Evolutionary conservation across 2,888 invertebrate genomes (phyloP).

Genomic region (Nebria salina): DNA sequence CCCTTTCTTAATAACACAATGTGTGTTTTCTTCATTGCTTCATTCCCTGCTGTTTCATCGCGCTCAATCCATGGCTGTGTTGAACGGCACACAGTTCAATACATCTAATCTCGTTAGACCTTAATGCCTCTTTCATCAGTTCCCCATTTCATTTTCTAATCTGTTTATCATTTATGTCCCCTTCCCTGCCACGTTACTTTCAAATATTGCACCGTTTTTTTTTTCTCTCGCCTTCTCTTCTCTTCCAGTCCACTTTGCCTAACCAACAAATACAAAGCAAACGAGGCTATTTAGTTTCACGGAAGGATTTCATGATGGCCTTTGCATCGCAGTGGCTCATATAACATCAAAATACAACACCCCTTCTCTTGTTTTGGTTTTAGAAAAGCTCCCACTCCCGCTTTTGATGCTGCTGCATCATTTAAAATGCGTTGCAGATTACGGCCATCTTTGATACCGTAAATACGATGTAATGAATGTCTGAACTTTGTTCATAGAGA

Average conservation of each 20-base stretch:
- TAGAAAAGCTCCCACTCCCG: not conserved
- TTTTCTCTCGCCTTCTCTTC: not conserved
- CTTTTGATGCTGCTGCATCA: not conserved
- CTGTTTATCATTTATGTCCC: conserved; percentile 58
- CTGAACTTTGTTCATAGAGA: conserved; percentile 20
- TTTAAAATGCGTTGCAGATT: conserved; percentile 17
- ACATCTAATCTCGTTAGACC: conserved; percentile 58
- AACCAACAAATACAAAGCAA: conserved; percentile 38
- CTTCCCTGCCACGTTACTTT: conserved; percentile 40
- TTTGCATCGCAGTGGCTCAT: conserved; percentile 46
- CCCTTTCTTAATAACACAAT: not conserved
- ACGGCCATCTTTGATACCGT: conserved; percentile 23
- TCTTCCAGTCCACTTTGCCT: not conserved
- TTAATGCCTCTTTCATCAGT: conserved; percentile 60
- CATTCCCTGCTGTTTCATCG: conserved; percentile 6
- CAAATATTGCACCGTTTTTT: conserved; percentile 30
- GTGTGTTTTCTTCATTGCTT: conserved; percentile 22
- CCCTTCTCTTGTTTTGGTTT: not conserved
- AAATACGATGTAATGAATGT: conserved; percentile 23
- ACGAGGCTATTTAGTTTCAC: conserved; percentile 53
- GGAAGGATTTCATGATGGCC: conserved; percentile 53
- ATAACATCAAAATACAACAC: conserved; percentile 49
- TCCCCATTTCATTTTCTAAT: conserved; percentile 61
- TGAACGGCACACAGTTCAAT: conserved; percentile 18
- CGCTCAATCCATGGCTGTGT: not conserved